Conservation (phyloP, 1,140 invertebrate genomes). For the Radopholus similis region DNA sequence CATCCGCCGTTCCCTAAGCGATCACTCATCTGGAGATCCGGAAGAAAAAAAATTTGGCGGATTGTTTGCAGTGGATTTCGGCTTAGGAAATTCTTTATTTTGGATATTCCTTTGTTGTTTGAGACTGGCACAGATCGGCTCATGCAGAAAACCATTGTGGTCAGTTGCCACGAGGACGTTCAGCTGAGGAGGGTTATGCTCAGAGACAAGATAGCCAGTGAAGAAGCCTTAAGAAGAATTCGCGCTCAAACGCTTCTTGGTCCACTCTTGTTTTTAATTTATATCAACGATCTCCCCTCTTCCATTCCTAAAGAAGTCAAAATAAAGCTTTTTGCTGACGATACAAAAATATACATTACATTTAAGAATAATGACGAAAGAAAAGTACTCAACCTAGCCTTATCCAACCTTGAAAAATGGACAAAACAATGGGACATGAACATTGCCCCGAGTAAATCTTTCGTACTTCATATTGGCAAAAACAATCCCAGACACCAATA, state of each 20-base stretch:
- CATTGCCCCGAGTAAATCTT: too few relatives aligned
- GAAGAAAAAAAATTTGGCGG: not conserved
- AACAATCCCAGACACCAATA: too few relatives aligned
- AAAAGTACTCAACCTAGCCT: too few relatives aligned
- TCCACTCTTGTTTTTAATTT: too few relatives aligned
- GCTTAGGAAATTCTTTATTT: conserved; percentile 4
- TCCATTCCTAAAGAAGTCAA: too few relatives aligned
- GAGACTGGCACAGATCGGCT: conserved; percentile 10
- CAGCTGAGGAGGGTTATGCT: not conserved
- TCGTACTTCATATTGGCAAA: too few relatives aligned
- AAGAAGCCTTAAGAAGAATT: not conserved
- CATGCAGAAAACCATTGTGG: conserved; percentile 1
- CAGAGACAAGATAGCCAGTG: not conserved
- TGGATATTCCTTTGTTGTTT: conserved; percentile 13
- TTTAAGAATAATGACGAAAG: too few relatives aligned
- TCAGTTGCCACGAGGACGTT: not conserved
- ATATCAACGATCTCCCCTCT: too few relatives aligned
- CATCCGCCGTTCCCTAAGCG: not conserved
- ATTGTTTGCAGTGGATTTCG: not conserved
- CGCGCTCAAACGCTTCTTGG: conserved; percentile 6
- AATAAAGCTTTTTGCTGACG: too few relatives aligned
- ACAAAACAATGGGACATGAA: too few relatives aligned
- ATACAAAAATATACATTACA: too few relatives aligned
- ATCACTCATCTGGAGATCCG: conserved; percentile 6
- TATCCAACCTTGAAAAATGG: too few relatives aligned